Evolutionary conservation across 2,888 invertebrate genomes (phyloP).

Genomic region (Pteria penguin): DNA sequence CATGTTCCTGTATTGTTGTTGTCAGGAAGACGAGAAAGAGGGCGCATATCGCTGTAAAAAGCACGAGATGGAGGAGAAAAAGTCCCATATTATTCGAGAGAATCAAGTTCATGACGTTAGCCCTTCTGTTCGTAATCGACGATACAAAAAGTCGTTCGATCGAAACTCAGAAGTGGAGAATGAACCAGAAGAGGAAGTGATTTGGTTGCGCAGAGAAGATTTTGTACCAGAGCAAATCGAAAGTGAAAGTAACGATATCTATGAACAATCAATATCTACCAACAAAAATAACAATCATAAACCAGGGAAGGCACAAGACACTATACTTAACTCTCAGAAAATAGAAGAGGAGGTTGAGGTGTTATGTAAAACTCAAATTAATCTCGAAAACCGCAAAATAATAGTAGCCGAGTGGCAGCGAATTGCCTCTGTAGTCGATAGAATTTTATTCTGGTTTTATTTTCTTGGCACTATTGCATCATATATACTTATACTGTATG

Average conservation of each 20-base stretch:
- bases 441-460: slow-evolving; percentile 76
- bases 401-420: slow-evolving; percentile 78
- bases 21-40: slow-evolving; percentile 60
- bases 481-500: slow-evolving; percentile 73
- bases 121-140: slow-evolving; percentile 6
- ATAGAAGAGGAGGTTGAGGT: background rate
- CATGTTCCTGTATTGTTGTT: too few relatives aligned
- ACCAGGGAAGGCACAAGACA: too few relatives aligned
- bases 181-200: slow-evolving; percentile 45
- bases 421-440: slow-evolving; percentile 76
- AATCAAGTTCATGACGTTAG: background rate
- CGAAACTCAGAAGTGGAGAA: slow-evolving; percentile 2
- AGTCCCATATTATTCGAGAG: background rate
- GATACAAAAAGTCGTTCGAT: background rate
- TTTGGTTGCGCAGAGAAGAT: slow-evolving; percentile 56
- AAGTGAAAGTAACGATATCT: background rate
- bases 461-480: slow-evolving; percentile 72
- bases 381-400: slow-evolving; percentile 58
- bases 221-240: slow-evolving; percentile 41
- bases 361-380: slow-evolving; percentile 43
- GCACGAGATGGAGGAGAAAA: slow-evolving; percentile 26
- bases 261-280: slow-evolving; percentile 37
- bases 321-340: too few relatives aligned
- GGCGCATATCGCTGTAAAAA: slow-evolving; percentile 42
- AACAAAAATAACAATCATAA: slow-evolving; percentile 47